phyloP scores from a whole-genome alignment of 2,888 invertebrate genomes.

The Heliothis peltigera region DNA sequence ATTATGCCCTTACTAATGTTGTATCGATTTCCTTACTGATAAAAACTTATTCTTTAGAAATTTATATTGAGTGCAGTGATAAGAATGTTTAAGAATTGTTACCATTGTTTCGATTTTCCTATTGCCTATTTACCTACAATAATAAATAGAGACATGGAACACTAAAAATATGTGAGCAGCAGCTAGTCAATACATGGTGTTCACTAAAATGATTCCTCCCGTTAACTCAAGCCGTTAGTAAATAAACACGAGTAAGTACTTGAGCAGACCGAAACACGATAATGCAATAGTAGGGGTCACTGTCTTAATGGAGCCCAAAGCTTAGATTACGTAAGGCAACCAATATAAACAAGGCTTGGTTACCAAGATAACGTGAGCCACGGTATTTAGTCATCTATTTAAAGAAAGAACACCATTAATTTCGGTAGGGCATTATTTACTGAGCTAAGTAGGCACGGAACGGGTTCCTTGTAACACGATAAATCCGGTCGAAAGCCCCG shows the following conservation, averaged over 20 bases:
- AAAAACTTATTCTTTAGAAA: too few species aligned
- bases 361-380: slow-evolving; percentile 83
- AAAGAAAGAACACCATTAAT: slow-evolving; percentile 88
- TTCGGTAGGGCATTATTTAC: slow-evolving; percentile 87
- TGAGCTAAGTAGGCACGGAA: slow-evolving; percentile 87
- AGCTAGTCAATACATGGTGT: neutral
- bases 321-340: slow-evolving; percentile 83
- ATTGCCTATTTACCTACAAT: too few species aligned
- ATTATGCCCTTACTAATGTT: slow-evolving; percentile 48
- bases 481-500: slow-evolving; percentile 85
- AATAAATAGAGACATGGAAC: too few species aligned
- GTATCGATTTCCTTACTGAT: neutral
- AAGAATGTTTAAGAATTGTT: too few species aligned
- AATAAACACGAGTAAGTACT: slow-evolving; percentile 38
- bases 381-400: slow-evolving; percentile 89
- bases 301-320: slow-evolving; percentile 79
- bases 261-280: slow-evolving; percentile 46
- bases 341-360: slow-evolving; percentile 81
- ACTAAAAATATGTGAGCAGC: neutral
- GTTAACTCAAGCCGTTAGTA: slow-evolving; percentile 21
- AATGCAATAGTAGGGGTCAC: slow-evolving; percentile 68
- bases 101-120: too few species aligned
- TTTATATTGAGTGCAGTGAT: too few species aligned
- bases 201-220: slow-evolving; percentile 8
- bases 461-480: slow-evolving; percentile 86